These are phyloP conservation scores for Pristionchus fissidentatus DNA, from an alignment of 2,888 invertebrate species.

Conservation along the genomic window DNA sequence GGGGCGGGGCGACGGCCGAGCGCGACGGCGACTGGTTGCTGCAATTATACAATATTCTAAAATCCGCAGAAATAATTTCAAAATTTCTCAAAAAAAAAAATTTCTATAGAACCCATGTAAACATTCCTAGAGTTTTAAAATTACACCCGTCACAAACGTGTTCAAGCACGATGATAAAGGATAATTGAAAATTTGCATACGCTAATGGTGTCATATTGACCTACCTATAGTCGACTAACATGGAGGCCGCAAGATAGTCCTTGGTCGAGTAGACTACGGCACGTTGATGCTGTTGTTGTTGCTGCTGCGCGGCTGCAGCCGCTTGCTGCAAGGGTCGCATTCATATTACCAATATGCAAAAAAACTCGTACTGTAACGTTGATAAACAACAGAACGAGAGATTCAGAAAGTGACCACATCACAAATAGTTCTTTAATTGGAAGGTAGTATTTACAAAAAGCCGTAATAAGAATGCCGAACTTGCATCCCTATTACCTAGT, in stretches of 20 bases:
- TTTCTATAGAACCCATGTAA: too few species aligned
- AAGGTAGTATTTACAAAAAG: too few species aligned
- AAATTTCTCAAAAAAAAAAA: too few species aligned
- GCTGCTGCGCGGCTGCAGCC: neutral
- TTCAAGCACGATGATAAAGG: too few species aligned
- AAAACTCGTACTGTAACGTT: too few species aligned
- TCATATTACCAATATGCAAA: too few species aligned
- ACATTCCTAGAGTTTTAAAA: too few species aligned
- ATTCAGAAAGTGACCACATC: too few species aligned
- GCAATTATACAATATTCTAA: neutral
- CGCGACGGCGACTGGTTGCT: constrained; percentile 50
- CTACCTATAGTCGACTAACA: constrained; percentile 64
- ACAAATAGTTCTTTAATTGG: too few species aligned
- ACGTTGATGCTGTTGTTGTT: constrained; percentile 10
- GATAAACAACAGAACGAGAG: too few species aligned
- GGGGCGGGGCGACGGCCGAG: neutral
- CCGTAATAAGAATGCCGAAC: too few species aligned
- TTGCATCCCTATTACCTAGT: too few species aligned
- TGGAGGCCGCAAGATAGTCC: constrained; percentile 59
- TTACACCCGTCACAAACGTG: neutral
- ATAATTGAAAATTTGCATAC: neutral
- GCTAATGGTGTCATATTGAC: neutral
- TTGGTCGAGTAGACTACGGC: constrained; percentile 47
- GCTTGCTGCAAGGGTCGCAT: constrained; percentile 8
- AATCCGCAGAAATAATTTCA: neutral